Percentiles rank a stretch among this genome's conserved stretches.
phyloP scores from a whole-genome alignment of 1,140 invertebrate species.

The Chelonus insularis region DNA sequence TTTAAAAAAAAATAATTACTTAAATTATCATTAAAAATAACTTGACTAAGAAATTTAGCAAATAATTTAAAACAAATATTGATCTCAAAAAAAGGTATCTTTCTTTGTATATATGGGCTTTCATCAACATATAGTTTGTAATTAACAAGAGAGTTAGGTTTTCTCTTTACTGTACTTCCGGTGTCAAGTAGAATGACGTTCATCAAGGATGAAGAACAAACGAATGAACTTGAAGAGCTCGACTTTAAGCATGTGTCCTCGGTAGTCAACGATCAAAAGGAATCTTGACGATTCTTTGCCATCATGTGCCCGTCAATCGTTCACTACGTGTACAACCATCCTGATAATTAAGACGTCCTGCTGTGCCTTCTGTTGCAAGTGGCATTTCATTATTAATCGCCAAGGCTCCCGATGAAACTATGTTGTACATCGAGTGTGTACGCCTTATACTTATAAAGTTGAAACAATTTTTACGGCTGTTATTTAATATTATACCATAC shows the following conservation, averaged over 20 bases:
- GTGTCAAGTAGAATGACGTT: neutral
- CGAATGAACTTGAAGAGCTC: neutral
- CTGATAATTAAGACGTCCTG: conserved; percentile 27
- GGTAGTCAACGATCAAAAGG: neutral
- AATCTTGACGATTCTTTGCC: conserved; percentile 13
- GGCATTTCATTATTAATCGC: conserved; percentile 20
- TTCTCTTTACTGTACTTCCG: neutral
- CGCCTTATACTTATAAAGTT: too few relatives aligned
- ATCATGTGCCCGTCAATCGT: conserved; percentile 9
- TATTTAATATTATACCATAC: too few relatives aligned
- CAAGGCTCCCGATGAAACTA: neutral
- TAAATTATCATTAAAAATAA: too few relatives aligned
- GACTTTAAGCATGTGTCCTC: conserved; percentile 2
- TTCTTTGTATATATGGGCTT: too few relatives aligned
- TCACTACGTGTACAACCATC: conserved; percentile 7
- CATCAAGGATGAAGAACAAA: neutral
- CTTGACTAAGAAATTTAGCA: too few relatives aligned
- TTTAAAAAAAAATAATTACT: too few relatives aligned
- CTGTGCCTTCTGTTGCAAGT: conserved; percentile 6
- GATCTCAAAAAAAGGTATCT: too few relatives aligned
- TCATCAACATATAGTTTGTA: neutral
- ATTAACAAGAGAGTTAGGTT: neutral
- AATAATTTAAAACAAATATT: too few relatives aligned
- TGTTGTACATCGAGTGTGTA: neutral
- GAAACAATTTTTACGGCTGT: too few relatives aligned